Base-by-base conservation (phyloP, 2,888 invertebrate genomes). In the Xestia sexstrigata region DNA sequence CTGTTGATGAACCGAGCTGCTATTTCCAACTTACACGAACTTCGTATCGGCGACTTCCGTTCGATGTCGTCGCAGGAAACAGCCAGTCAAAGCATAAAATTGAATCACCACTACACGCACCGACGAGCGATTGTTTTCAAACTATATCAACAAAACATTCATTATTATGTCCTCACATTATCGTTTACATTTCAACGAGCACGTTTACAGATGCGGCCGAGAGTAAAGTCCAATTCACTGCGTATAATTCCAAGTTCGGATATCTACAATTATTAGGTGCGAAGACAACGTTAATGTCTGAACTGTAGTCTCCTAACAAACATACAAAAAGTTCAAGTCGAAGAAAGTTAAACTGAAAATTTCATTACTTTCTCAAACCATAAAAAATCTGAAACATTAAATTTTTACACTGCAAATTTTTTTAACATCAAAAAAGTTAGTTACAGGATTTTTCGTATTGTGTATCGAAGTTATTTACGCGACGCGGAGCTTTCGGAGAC, bases 391-490 rank as follows among this genome's bases (percentile, higher is more conserved):
- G 63, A 2, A 42, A 45, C 6, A 47, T 30, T 20, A 42, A n/a
- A 58, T 70, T 72, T 62, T n/a, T n/a, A 65, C 62, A 66, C 17
- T 9, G 42, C 1, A 71, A 70, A 69, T 47, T 73, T 39, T 39
- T 74, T 55, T 42, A 55, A 42, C 58, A 65, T 42, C 11, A 79
- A 74, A 80, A 78, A 87, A 85, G 63, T 84, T 82, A 83, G 67
- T 70, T 62, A 45, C 0, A n/a, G n/a, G 26, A 60, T 67, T 89
- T 89, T 87, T 88, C 84, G 81, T 86, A 83, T 79, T 82, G 72
- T 74, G 79, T 87, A 83, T 94, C 95, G 96, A 96, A 94, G 93
- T 96, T 94, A 91, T 95, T 95, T 94, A 95, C 96, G 96, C 93
- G 93, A 79, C 90, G 87, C 85, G 74, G 75, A 83, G 86, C 85